Percentiles rank a stretch among this genome's conserved stretches.
Conservation (phyloP, 2,113 vertebrate genomes). For the Neolamprologus hecqui region DNA sequence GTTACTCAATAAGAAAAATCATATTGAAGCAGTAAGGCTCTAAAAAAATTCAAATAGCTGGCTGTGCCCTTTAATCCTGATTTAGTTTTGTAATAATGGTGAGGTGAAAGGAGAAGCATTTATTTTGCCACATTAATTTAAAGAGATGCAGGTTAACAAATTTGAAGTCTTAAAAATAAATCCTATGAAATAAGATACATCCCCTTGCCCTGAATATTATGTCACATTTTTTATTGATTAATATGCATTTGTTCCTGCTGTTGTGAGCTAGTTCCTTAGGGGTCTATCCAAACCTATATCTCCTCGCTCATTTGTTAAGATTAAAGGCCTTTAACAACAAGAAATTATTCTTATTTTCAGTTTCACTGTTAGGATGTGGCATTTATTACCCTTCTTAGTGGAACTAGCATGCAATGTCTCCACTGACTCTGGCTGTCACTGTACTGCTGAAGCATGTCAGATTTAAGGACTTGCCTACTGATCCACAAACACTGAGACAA, state of each 20-base stretch:
- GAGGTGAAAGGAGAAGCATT: conserved; percentile 31
- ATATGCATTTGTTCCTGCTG: not conserved
- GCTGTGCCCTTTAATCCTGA: conserved; percentile 58
- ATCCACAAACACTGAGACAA: not conserved
- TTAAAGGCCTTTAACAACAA: not conserved
- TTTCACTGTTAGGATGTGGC: not conserved
- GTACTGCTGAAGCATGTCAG: conserved; percentile 52
- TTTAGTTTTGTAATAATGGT: conserved; percentile 29
- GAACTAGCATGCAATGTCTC: conserved; percentile 54
- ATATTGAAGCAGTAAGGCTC: not conserved
- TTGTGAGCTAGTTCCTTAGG: conserved; percentile 33
- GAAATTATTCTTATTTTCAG: not conserved
- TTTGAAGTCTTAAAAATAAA: not conserved
- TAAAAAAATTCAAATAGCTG: conserved; percentile 28
- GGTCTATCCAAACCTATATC: not conserved
- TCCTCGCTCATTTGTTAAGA: not conserved
- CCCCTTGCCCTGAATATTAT: not conserved
- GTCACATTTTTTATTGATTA: conserved; percentile 3
- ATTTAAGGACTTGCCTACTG: conserved; percentile 19
- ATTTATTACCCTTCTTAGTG: conserved; percentile 15
- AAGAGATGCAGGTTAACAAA: not conserved
- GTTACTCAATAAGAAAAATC: not conserved
- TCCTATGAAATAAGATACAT: not conserved
- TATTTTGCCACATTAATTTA: conserved; percentile 18
- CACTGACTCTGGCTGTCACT: conserved; percentile 47